Conservation (phyloP, 2,888 invertebrate genomes). For the Yponomeuta cagnagella region DNA sequence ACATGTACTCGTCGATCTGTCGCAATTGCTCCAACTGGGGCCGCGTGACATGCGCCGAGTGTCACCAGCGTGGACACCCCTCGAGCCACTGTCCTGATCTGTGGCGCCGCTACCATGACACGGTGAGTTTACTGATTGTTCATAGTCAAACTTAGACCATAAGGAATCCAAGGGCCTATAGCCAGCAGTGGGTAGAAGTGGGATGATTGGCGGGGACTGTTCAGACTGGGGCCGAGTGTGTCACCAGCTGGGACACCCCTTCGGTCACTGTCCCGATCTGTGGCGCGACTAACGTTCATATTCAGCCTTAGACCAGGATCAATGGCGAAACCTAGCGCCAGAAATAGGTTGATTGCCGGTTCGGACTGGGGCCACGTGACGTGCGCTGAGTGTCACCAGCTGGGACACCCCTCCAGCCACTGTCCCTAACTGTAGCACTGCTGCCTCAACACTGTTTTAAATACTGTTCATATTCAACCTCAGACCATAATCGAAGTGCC, state of each 20-base stretch:
- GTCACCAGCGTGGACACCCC: slow-evolving; percentile 79
- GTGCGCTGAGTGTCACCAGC: slow-evolving; percentile 71
- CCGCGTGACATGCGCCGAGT: slow-evolving; percentile 72
- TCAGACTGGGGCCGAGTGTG: slow-evolving; percentile 77
- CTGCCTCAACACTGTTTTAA: too few relatives aligned
- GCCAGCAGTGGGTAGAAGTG: background rate
- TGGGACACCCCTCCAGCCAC: slow-evolving; percentile 62
- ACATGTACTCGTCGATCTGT: slow-evolving; percentile 76
- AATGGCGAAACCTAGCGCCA: background rate
- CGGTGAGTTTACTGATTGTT: slow-evolving; percentile 42
- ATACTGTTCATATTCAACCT: background rate
- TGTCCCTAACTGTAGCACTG: slow-evolving; percentile 77
- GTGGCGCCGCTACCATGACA: slow-evolving; percentile 85
- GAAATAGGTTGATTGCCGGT: slow-evolving; percentile 68
- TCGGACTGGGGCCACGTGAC: slow-evolving; percentile 50
- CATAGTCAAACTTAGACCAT: background rate
- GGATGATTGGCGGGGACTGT: slow-evolving; percentile 77
- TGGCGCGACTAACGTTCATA: slow-evolving; percentile 80
- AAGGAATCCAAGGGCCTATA: background rate
- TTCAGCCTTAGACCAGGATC: background rate
- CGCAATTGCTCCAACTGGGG: slow-evolving; percentile 75
- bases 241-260: slow-evolving; percentile 77
- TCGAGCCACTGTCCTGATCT: slow-evolving; percentile 80
- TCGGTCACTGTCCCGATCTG: slow-evolving; percentile 80
- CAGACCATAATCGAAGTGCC: background rate